Base-by-base conservation (phyloP, 2,797 vertebrate species). In the Leuciscus waleckii region DNA sequence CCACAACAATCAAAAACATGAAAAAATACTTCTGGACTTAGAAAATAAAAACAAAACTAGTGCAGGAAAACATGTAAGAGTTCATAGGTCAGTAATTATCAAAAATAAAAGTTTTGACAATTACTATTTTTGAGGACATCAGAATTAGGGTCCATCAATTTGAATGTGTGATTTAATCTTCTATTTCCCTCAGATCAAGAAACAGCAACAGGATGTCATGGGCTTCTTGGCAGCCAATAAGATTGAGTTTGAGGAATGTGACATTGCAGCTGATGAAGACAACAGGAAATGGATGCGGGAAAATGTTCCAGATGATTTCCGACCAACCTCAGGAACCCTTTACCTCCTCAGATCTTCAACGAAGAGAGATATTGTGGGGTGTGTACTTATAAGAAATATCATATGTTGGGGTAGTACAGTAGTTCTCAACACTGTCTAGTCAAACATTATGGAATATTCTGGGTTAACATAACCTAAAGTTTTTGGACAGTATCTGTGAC, bases 201-300 rank as follows among this genome's bases (percentile, higher is more conserved):
- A 99, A 93, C 96, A 99, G 92, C 98, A 99, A 91, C 97, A 99
- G 94, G 97, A 98, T 90, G 96, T 99, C 21, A 91, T 97, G 92
- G 95, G 97, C 63, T 98, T 98, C 93, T 93, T 99, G 88, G 94
- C 96, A 41, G 97, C 95, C 91, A 98, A 98, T 93, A 99, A 98
- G 94, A 99, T 99, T 1, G 95, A 96, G 65, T 99, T 95, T 84
- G 97, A 99, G 93, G 97, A 98, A 92, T 98, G 96, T 85, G 98
- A 99, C 91, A 99, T 99, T 3, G 98, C 98, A 0, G 97, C 97
- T 89, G 96, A 97, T 0, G 98, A 99, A 91, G 97, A 94, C 87
- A 98, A 98, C 92, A 94, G 97, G 88, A 98, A 97, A 89, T 99
- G 97, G 97, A 99, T 99, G 98, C 94, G 98, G 11, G 98, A 98